Evolutionary conservation across 2,797 vertebrate species (phyloP), one percentile per base, ranked within the genome.

Genomic region (Heliangelus exortis): DNA sequence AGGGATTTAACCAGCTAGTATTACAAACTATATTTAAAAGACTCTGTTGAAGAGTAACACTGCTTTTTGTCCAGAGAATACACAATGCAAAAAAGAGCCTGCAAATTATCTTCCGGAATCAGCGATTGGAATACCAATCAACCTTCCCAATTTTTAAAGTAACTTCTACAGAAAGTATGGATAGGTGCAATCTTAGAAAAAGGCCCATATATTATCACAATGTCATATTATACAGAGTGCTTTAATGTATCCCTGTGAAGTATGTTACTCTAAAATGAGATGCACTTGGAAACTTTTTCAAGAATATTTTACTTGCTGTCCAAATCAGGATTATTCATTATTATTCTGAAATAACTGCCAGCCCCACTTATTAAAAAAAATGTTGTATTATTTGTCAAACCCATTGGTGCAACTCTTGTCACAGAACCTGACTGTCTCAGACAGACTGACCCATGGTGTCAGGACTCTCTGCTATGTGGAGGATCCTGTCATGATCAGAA

Each of bases 21-120:
- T 58, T 84, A 69, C 1, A 1, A 79, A 29, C 84, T 92, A 72
- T 75, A 90, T 87, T 94, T 92, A 88, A 96, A 91, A 89, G 29
- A 83, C 31, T 23, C 36, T 65, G 39, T 67, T 43, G 47, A 31
- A 83, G 36, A 84, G 3, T 58, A 72, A 39, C 58, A 89, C 28
- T 5, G 3, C 25, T 55, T 12, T 20, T 68, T 78, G 65, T 39
- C 39, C 74, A 91, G 18, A 50, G 15, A 87, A 66, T 0, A 55
- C 15, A 75, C 18, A 58, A 74, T 28, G 72, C 5, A 25, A 8
- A 69, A 18, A 82, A 67, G 39, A 67, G 39, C 6, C 29, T 41
- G 61, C 17, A 53, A 26, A 80, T 75, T n/a, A 55, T 62, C 9
- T 3, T 84, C 29, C 71, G 78, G 10, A 72, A 51, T 36, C 50